A percentile compares a stretch with the other conserved stretches of the same genome.
phyloP scores from a whole-genome alignment of 2,113 vertebrate species.

The Labrus mixtus region DNA sequence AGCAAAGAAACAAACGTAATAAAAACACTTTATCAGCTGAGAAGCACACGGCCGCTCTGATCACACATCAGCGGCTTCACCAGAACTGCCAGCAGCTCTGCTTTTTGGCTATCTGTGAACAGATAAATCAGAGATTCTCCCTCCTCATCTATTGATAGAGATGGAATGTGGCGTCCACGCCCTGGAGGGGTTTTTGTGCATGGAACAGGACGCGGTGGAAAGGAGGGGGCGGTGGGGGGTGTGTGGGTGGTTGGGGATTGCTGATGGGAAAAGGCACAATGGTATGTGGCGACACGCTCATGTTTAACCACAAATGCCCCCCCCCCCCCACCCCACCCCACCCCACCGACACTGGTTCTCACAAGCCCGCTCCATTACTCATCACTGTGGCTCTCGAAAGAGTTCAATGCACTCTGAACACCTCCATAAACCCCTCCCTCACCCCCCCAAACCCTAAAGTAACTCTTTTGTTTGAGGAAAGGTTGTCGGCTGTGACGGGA shows the following conservation, averaged over 20 bases:
- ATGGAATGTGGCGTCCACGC: slow-evolving; percentile 72
- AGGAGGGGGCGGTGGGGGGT: background rate
- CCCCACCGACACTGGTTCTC: slow-evolving; percentile 78
- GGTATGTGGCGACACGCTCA: slow-evolving; percentile 82
- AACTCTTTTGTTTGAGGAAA: slow-evolving; percentile 42
- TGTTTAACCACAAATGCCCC: slow-evolving; percentile 76
- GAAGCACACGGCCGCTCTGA: slow-evolving; percentile 14
- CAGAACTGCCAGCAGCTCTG: slow-evolving; percentile 40
- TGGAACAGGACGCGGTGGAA: slow-evolving; percentile 35
- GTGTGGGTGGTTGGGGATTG: slow-evolving; percentile 22
- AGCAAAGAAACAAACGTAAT: background rate
- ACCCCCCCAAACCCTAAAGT: slow-evolving; percentile 58
- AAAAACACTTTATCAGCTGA: too few relatives aligned
- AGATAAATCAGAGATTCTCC: slow-evolving; percentile 43
- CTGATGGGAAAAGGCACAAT: slow-evolving; percentile 82
- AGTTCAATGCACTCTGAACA: slow-evolving; percentile 65
- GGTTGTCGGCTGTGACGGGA: slow-evolving; percentile 27
- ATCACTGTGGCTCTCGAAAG: slow-evolving; percentile 68
- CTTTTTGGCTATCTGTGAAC: slow-evolving; percentile 44
- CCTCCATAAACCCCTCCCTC: slow-evolving; percentile 43
- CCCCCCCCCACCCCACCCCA: slow-evolving; percentile 17
- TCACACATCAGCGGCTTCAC: slow-evolving; percentile 20
- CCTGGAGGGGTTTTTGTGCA: slow-evolving; percentile 61
- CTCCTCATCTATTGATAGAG: slow-evolving; percentile 69
- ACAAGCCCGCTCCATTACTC: slow-evolving; percentile 84